Conservation (phyloP, 1,140 invertebrate genomes). For the Chelonus insularis region DNA sequence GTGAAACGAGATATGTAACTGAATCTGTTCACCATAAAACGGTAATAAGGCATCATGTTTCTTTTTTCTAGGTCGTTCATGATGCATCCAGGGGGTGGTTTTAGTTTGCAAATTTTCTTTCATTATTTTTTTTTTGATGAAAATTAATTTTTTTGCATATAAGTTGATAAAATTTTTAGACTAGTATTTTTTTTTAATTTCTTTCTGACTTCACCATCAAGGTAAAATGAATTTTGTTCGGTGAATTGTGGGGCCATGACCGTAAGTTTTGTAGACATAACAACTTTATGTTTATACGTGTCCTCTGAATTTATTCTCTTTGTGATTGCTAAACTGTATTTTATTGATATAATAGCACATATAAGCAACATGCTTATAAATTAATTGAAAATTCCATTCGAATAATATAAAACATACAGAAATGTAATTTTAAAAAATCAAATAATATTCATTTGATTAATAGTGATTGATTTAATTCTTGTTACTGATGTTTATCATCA, state of each 20-base stretch:
- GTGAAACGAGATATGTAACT: constrained; percentile 59
- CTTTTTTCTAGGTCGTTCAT: constrained; percentile 39
- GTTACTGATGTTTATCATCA: constrained; percentile 31
- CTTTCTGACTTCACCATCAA: constrained; percentile 10
- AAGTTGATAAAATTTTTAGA: background rate
- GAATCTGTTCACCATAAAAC: constrained; percentile 54
- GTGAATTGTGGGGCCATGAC: constrained; percentile 29
- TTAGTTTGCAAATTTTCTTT: background rate
- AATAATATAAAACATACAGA: too few relatives aligned
- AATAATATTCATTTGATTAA: background rate
- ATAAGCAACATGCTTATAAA: too few relatives aligned
- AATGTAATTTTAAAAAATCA: background rate
- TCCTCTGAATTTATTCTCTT: background rate
- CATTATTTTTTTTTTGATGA: background rate
- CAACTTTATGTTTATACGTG: constrained; percentile 34
- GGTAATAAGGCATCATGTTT: constrained; percentile 59
- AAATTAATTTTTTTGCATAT: constrained; percentile 1
- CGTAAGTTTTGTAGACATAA: constrained; percentile 49
- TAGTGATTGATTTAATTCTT: background rate
- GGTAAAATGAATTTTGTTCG: constrained; percentile 26
- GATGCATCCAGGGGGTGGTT: constrained; percentile 11
- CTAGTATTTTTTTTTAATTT: background rate
- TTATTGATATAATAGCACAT: too few relatives aligned
- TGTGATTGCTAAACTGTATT: background rate
- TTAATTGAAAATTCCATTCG: too few relatives aligned